These are phyloP conservation scores for Drosophila ananassae DNA, from an alignment of 1,140 invertebrate species.

Conservation along the genomic window DNA sequence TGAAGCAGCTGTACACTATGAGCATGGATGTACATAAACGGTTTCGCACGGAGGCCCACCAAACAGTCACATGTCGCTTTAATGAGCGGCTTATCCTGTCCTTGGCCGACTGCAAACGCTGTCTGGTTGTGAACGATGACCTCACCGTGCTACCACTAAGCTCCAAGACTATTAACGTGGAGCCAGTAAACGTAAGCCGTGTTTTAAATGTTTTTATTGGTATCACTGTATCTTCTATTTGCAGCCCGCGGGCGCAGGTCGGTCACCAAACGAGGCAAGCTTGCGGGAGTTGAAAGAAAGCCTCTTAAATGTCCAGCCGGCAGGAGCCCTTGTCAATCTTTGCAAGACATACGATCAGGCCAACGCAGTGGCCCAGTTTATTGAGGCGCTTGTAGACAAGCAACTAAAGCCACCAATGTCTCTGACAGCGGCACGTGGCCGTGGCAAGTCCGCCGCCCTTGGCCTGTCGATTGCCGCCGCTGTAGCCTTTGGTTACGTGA, in stretches of 20 bases:
- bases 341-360: constrained; percentile 98
- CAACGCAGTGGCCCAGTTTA: constrained; percentile 96
- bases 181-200: constrained; percentile 86
- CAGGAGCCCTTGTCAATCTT: constrained; percentile 94
- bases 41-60: constrained; percentile 97
- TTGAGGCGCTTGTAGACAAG: constrained; percentile 98
- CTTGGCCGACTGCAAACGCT: constrained; percentile 93
- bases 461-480: constrained; percentile 95
- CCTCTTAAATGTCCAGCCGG: constrained; percentile 93
- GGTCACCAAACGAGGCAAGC: constrained; percentile 85
- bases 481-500: constrained; percentile 96
- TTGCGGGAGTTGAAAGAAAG: constrained; percentile 90
- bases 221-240: not conserved
- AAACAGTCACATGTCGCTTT: constrained; percentile 96
- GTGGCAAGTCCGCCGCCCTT: constrained; percentile 99
- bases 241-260: constrained; percentile 52
- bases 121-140: constrained; percentile 97
- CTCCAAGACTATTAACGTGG: constrained; percentile 92
- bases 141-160: constrained; percentile 96
- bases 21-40: constrained; percentile 99
- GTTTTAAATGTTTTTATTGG: constrained; percentile 9
- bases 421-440: constrained; percentile 97
- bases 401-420: constrained; percentile 93
- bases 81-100: constrained; percentile 98
- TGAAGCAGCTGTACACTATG: constrained; percentile 98